Percentiles rank a stretch among this genome's conserved stretches.
These are phyloP conservation scores for Oeneis ivallda DNA, from an alignment of 2,888 invertebrate genomes.

Conservation along the genomic window DNA sequence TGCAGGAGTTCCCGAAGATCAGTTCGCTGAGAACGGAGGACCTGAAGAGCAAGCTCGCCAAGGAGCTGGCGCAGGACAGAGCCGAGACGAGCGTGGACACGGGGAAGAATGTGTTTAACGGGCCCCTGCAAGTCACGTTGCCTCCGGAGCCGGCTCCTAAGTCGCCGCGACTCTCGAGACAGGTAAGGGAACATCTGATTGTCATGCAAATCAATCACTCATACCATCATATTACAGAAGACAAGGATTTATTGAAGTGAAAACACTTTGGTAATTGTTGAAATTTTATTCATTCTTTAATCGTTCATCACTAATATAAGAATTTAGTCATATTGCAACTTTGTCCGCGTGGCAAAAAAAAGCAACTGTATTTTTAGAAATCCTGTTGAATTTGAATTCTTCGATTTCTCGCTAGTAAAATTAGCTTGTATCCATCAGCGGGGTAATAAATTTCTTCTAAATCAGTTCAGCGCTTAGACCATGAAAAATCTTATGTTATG, in stretches of 20 bases:
- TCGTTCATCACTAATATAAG: too few relatives aligned
- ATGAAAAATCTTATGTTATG: too few relatives aligned
- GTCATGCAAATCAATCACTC: background rate
- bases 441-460: too few relatives aligned
- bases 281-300: too few relatives aligned
- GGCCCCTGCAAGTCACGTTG: slow-evolving; percentile 85
- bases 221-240: background rate
- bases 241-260: background rate
- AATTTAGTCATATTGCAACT: too few relatives aligned
- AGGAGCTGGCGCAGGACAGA: slow-evolving; percentile 49
- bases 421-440: too few relatives aligned
- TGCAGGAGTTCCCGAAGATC: slow-evolving; percentile 68
- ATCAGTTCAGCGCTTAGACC: too few relatives aligned
- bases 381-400: too few relatives aligned
- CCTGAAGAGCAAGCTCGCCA: slow-evolving; percentile 51
- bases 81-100: slow-evolving; percentile 49
- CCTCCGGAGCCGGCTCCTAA: slow-evolving; percentile 83
- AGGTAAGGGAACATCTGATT: slow-evolving; percentile 42
- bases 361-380: too few relatives aligned
- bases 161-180: slow-evolving; percentile 70
- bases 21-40: slow-evolving; percentile 55
- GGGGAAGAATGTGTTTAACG: slow-evolving; percentile 79
- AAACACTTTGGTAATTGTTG: too few relatives aligned
- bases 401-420: too few relatives aligned
- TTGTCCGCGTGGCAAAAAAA: too few relatives aligned